Percentiles rank a stretch among this genome's conserved stretches.
phyloP scores from a whole-genome alignment of 1,140 invertebrate species.

The Episyrphus balteatus region DNA sequence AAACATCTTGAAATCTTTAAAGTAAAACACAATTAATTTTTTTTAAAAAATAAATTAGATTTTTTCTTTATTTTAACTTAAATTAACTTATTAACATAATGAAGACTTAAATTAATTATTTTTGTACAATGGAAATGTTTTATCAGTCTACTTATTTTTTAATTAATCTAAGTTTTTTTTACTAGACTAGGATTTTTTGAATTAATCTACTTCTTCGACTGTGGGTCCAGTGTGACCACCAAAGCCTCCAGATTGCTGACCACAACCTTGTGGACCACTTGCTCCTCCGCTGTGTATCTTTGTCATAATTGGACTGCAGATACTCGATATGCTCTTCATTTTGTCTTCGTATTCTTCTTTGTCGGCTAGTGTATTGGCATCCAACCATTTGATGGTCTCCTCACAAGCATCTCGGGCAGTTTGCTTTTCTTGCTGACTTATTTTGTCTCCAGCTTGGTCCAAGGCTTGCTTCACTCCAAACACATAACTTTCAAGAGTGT shows the following conservation, averaged over 20 bases:
- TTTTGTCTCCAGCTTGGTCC: conserved; percentile 48
- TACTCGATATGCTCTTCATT: conserved; percentile 41
- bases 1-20: too few species aligned
- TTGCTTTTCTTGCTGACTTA: conserved; percentile 49
- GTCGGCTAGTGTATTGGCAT: conserved; percentile 48
- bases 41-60: too few species aligned
- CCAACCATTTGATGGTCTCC: conserved; percentile 51
- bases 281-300: conserved; percentile 42
- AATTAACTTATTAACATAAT: too few species aligned
- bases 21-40: too few species aligned
- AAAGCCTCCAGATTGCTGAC: conserved; percentile 38
- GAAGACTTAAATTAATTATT: too few species aligned
- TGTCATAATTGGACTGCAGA: conserved; percentile 45
- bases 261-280: conserved; percentile 28
- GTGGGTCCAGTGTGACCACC: conserved; percentile 44
- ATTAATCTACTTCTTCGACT: conserved; percentile 64
- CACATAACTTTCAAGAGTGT: conserved; percentile 56
- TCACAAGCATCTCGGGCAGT: conserved; percentile 43
- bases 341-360: conserved; percentile 54
- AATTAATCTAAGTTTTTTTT: too few species aligned
- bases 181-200: conserved; percentile 4
- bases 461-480: conserved; percentile 54
- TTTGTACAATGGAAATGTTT: too few species aligned
- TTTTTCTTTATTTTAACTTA: too few species aligned
- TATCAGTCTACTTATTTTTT: too few species aligned